Evolutionary conservation across 1,140 invertebrate species (phyloP).

Genomic region (Eumaeus atala): DNA sequence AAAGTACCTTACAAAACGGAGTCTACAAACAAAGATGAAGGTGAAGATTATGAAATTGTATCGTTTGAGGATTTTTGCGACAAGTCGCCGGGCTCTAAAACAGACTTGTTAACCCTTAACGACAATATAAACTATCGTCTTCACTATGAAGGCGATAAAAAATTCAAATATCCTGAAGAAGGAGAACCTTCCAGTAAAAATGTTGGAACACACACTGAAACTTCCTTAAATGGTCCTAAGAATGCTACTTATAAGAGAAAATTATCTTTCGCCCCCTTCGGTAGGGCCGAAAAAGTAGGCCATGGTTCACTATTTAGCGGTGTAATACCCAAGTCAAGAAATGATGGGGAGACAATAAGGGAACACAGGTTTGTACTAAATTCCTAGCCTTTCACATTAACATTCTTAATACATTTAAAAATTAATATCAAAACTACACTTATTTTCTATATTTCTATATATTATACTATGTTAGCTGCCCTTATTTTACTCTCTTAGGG

Average conservation of each 20-base stretch:
- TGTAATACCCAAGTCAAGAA: slow-evolving; percentile 46
- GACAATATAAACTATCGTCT: slow-evolving; percentile 73
- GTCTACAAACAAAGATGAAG: slow-evolving; percentile 46
- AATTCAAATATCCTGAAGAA: slow-evolving; percentile 40
- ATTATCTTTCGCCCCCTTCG: slow-evolving; percentile 53
- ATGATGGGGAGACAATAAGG: slow-evolving; percentile 47
- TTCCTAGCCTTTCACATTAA: too few species aligned
- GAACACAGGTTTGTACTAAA: slow-evolving; percentile 55
- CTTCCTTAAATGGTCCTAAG: slow-evolving; percentile 54
- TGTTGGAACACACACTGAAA: slow-evolving; percentile 53
- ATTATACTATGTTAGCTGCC: too few species aligned
- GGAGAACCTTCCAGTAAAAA: slow-evolving; percentile 54
- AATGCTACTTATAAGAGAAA: slow-evolving; percentile 51
- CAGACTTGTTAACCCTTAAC: slow-evolving; percentile 69
- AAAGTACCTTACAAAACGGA: slow-evolving; percentile 69
- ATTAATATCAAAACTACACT: slow-evolving; percentile 10
- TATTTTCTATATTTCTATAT: neutral
- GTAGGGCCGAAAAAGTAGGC: slow-evolving; percentile 35
- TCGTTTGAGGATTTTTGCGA: slow-evolving; percentile 76
- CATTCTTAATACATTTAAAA: too few species aligned
- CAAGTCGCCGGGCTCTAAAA: slow-evolving; percentile 64
- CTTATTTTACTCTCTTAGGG: too few species aligned
- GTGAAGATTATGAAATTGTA: slow-evolving; percentile 71
- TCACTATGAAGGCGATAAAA: slow-evolving; percentile 61
- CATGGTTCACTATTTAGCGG: slow-evolving; percentile 47